Base-by-base conservation (phyloP, 2,113 vertebrate genomes). In the Herpailurus yagouaroundi region DNA sequence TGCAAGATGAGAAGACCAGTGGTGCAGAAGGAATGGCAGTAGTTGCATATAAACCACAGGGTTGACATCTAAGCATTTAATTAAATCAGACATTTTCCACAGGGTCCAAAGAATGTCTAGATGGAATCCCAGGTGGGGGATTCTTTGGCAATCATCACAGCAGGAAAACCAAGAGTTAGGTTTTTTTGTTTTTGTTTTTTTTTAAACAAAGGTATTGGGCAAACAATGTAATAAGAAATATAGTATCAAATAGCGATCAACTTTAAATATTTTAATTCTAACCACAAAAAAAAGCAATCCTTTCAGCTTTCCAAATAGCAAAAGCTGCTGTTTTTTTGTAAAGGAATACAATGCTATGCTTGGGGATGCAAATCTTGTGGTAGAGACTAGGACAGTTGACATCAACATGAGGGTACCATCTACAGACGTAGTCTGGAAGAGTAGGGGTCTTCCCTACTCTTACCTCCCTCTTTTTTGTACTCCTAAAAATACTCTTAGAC, bases 211-310 rank as follows among this genome's bases (percentile, higher is more conserved):
- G 82, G 5, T 85, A 92, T 90, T 96, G 87, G 91, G 79, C 86
- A 98, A 98, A 74, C 25, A 69, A 48, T 91, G 33, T 36, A 79
- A 18, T 74, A 48, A 73, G 89, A 84, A 73, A 68, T n/a, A 94
- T n/a, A 73, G 52, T n/a, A 95, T 89, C 60, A 86, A 95, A 87
- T 31, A 94, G n/a, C 89, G 73, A 90, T 96, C 33, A 31, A 36
- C 48, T 96, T 95, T 74, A 91, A 60, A 41, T 86, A 93, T 89
- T 97, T 96, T 86, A 96, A 96, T 74, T 87, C n/a, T 93, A 63
- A 87, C 86, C 82, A 95, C 45, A 96, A 89, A 69, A 74, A 94
- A 93, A 89, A 96, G 4, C 25, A 74, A 89, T 87, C 5, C 60
- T 73, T 71, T 80, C 12, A 63, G 69, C 38, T 81, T 84, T 10